Conservation (phyloP, 2,797 vertebrate species). For the Sebastiscus tertius region DNA sequence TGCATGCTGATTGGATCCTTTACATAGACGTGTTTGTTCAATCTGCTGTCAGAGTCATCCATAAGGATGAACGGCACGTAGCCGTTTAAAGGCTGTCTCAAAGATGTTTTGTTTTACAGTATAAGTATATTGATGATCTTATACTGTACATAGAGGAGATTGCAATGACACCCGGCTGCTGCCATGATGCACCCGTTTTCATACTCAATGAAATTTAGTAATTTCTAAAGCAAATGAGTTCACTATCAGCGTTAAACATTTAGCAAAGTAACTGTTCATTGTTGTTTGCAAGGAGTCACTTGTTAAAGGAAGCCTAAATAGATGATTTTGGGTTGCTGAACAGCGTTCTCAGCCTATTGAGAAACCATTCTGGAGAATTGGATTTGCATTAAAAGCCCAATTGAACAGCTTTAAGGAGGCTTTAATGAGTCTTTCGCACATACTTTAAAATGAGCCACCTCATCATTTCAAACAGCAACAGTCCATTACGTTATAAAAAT, state of each 20-base stretch:
- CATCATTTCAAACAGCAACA: conserved; percentile 4
- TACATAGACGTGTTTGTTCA: background rate
- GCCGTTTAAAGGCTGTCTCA: background rate
- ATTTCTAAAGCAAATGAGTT: background rate
- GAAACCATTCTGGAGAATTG: background rate
- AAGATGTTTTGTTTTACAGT: no score
- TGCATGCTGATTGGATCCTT: conserved; percentile 29
- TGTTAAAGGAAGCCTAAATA: background rate
- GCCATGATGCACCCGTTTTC: background rate
- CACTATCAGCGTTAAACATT: background rate
- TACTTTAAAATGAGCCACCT: background rate
- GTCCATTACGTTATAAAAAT: background rate
- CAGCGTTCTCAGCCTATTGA: background rate
- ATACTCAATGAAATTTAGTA: background rate
- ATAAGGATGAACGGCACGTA: background rate
- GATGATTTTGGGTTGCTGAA: background rate
- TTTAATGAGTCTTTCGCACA: conserved; percentile 1
- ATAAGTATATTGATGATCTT: background rate
- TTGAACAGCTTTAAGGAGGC: conserved; percentile 3
- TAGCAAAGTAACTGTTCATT: background rate
- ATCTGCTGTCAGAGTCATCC: conserved; percentile 15
- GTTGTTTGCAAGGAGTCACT: background rate
- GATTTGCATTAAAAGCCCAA: conserved; percentile 26
- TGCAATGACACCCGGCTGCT: background rate
- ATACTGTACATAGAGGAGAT: background rate